phyloP scores from a whole-genome alignment of 1,140 invertebrate genomes.

The Bombus balteatus region DNA sequence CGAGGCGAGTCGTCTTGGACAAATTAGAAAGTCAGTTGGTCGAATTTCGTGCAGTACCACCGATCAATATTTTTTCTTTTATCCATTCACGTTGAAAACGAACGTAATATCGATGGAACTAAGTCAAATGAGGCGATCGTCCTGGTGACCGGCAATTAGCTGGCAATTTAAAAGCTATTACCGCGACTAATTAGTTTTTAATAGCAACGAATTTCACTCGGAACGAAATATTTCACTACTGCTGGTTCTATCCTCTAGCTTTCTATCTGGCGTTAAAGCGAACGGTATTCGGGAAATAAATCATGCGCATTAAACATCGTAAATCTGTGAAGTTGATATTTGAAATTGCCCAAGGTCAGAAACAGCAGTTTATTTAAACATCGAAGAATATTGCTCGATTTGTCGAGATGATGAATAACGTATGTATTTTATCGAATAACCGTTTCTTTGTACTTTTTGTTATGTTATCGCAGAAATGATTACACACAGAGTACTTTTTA shows the following conservation, averaged over 20 bases:
- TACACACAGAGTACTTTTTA: not conserved
- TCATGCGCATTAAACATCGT: not conserved
- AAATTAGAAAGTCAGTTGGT: slow-evolving; percentile 3
- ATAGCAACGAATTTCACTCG: slow-evolving; percentile 4
- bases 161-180: slow-evolving; percentile 32
- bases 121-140: not conserved
- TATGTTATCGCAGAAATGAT: not conserved
- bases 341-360: not conserved
- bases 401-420: not conserved
- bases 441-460: not conserved
- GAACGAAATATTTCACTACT: not conserved
- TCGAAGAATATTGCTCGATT: not conserved
- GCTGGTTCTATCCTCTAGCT: not conserved
- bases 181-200: slow-evolving; percentile 32
- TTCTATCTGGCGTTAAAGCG: not conserved
- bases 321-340: not conserved
- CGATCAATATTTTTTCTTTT: too few species aligned
- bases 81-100: not conserved
- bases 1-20: not conserved
- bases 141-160: not conserved
- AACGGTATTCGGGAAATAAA: not conserved
- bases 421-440: not conserved
- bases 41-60: not conserved
- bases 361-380: not conserved
- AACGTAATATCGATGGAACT: not conserved